Conservation (phyloP, 2,797 vertebrate genomes). For the Sebastes trivittatus region DNA sequence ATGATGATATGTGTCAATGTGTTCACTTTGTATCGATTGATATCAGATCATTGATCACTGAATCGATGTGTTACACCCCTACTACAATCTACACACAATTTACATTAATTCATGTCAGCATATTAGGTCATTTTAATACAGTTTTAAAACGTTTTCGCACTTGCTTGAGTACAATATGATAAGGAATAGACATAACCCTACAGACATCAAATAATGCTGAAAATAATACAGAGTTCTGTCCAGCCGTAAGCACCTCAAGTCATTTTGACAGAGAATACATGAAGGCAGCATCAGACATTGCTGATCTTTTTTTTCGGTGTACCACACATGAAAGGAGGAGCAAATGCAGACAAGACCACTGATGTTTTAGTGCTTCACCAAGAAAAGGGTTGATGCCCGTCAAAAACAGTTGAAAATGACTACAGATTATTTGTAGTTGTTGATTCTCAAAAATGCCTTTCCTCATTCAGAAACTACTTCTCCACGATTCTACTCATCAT, state of each 20-base stretch:
- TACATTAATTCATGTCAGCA: background rate
- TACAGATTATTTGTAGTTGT: background rate
- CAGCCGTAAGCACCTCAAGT: background rate
- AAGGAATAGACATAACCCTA: background rate
- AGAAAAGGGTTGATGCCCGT: background rate
- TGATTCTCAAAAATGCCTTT: background rate
- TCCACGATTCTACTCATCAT: background rate
- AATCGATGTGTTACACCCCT: too few species aligned
- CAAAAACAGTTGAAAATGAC: background rate
- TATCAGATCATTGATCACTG: too few species aligned
- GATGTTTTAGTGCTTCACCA: background rate
- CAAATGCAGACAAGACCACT: background rate
- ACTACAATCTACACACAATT: background rate
- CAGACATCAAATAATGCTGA: background rate
- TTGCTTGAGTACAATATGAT: background rate
- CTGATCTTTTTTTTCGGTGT: background rate
- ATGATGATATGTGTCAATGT: too few species aligned
- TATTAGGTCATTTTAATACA: background rate
- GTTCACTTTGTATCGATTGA: too few species aligned
- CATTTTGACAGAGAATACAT: background rate
- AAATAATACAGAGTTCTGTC: background rate
- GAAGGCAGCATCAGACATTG: background rate
- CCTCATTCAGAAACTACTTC: background rate
- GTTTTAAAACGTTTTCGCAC: background rate
- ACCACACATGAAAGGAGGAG: background rate